Evolutionary conservation across 2,888 invertebrate genomes (phyloP).

Genomic region (Callosobruchus maculatus): DNA sequence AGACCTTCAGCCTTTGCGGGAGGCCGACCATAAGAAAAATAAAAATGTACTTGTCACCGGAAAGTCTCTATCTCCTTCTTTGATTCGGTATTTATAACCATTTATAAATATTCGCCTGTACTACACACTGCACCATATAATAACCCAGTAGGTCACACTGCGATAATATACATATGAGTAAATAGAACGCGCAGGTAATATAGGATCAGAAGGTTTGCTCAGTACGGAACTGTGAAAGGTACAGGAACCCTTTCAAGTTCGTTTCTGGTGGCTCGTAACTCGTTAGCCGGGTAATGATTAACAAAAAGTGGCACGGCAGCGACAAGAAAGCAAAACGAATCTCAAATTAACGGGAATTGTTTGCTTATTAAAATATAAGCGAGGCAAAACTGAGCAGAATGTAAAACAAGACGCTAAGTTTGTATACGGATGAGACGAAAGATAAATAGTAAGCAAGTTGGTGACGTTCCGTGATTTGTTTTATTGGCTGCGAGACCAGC

Average conservation of each 20-base stretch:
- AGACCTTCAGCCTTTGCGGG: too few relatives aligned
- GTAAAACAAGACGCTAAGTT: not conserved
- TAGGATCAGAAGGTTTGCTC: not conserved
- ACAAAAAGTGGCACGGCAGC: not conserved
- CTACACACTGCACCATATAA: too few relatives aligned
- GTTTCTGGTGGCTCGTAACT: not conserved
- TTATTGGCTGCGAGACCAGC: too few relatives aligned
- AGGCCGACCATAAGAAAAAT: too few relatives aligned
- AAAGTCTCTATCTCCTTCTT: too few relatives aligned
- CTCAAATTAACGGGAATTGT: not conserved
- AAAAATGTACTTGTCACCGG: too few relatives aligned
- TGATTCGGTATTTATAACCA: too few relatives aligned
- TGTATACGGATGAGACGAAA: not conserved
- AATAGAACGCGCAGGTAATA: not conserved
- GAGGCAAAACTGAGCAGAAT: not conserved
- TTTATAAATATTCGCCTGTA: too few relatives aligned
- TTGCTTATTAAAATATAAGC: not conserved
- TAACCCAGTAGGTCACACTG: too few relatives aligned
- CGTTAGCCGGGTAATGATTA: not conserved
- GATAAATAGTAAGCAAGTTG: not conserved
- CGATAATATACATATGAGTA: not conserved
- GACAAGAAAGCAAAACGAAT: not conserved
- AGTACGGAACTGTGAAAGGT: not conserved
- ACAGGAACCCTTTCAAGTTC: not conserved
- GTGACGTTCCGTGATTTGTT: not conserved